Base-by-base conservation (phyloP, 2,888 invertebrate genomes). In the Acholoe squamosa region DNA sequence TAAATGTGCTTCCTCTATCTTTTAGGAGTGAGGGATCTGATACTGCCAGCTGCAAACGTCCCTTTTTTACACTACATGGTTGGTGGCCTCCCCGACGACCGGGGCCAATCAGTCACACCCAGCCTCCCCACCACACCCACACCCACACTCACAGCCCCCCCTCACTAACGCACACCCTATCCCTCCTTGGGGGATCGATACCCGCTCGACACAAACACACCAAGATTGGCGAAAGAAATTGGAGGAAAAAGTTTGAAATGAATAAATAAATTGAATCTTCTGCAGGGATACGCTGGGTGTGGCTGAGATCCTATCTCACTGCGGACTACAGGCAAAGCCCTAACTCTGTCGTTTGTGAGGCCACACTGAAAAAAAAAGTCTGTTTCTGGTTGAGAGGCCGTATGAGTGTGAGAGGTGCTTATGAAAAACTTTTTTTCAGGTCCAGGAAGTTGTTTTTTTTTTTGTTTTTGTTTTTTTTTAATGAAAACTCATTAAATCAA, bases 181-280 rank as follows among this genome's bases (percentile, higher is more conserved):
- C 22, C 61, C 61, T n/a, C 22, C 19, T n/a, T n/a, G 22, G 22
- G 61, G 14, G 61, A 61, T 61, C 61, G 19, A 61, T 61, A 61
- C n/a, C 5, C 3, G 61, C 5, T 19, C 3, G 61, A 19, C 61
- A 14, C 19, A 61, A 61, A 61, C 61, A 61, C 5, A 7, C 61
- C 61, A 3, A 61, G 61, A 61, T n/a, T n/a, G 61, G 61, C n/a
- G 61, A 61, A 61, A 61, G 61, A 61, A 61, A 61, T n/a, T 61
- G 61, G 61, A 43, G 61, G 61, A 61, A 0, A 61, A 61, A 61
- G 19, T 12, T 61, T n/a, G n/a, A 61, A 61, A 61, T 61, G n/a
- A 61, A 61, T 61, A 61, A 61, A 61, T 61, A 61, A 61, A 61
- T 61, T 0, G n/a, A 61, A n/a, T 61, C 61, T 61, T 61, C 61